Base-by-base conservation (phyloP, 2,888 invertebrate species). In the Ophion obscuratus region DNA sequence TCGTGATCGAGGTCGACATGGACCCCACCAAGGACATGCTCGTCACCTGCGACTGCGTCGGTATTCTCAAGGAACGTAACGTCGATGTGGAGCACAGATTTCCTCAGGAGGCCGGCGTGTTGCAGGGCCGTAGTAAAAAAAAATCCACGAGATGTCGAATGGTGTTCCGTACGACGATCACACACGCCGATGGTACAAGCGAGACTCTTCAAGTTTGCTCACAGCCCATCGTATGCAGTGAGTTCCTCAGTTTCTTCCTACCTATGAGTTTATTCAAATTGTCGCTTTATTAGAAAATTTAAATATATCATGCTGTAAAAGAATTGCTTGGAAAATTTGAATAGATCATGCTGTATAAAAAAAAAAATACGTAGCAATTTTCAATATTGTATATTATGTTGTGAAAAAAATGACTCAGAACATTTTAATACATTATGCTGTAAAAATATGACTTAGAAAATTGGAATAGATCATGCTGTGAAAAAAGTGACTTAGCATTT, bases 11-110 rank as follows among this genome's bases (percentile, higher is more conserved):
- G 94, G 97, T 99, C 85, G 97, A 98, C 91, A 96, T 99, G 91
- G 97, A 98, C 90, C 98, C 99, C 0, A 95, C 97, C 75, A 97
- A 97, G 94, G 98, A 98, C 90, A 98, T 98, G 98, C 96, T 97
- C 91, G 97, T 98, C 83, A 97, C 97, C 88, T 98, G 99, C 93
- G 99, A 99, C 95, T 99, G 99, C 95, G 99, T 99, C 83, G 99
- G 99, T 17, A 99, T 99, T 90, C 95, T 99, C 88, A 99, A 98
- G 95, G 98, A 98, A 94, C 96, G 99, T 89, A 99, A 99, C 94
- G 99, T 99, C 36, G 99, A 99, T 94, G 99, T 99, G 31, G 98
- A 98, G 93, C 97, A 97, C 93, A 95, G 99, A 86, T 97, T 98
- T 94, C 98, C 98, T 0, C 97, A 98, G 91, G 96, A 97, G 89